Evolutionary conservation across 2,113 vertebrate species (phyloP), one percentile per base, ranked within the genome.

Genomic region (Brachyhypopomus gauderio): DNA sequence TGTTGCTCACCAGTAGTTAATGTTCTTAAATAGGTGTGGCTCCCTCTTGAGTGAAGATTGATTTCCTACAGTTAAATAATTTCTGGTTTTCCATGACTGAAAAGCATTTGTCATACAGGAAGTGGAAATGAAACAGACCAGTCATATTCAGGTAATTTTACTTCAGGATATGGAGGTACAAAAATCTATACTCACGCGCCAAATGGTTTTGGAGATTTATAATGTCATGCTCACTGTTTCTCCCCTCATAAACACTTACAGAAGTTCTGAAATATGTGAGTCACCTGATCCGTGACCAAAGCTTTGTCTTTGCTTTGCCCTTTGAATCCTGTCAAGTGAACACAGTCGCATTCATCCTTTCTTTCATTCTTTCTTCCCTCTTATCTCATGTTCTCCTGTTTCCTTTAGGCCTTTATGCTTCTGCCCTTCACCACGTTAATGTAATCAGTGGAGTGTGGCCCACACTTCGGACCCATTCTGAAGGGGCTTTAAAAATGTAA

Each of bases 221-320:
- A 41, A 69, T 41, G n/a, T 22, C 45, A 45, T 25, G 55, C 58
- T 69, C 63, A 69, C 19, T 30, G 62, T 75, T 75, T 75, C 25
- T 56, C 52, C 23, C 41, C 52, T 60, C 64, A 75, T 70, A 70
- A 75, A 64, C 62, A 48, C 75, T 60, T 70, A 75, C 75, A 74
- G 69, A 64, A 38, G 34, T 74, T 7, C 7, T 45, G 23, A 36
- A 5, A 62, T 60, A 70, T 55, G 58, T n/a, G n/a, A 70, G 5
- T 81, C 79, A 7, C 27, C 58, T 55, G 22, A 71, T 67, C 63
- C 76, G 58, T 55, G 45, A 76, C 75, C 2, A 52, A 48, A 81
- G 45, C 36, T 0, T 34, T 48, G 36, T 22, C 34, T 60, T 23
- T 16, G 55, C 73, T 22, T 75, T 38, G 72, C 41, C 36, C 63